Conservation (phyloP, 2,113 vertebrate genomes). For the Pavo muticus region DNA sequence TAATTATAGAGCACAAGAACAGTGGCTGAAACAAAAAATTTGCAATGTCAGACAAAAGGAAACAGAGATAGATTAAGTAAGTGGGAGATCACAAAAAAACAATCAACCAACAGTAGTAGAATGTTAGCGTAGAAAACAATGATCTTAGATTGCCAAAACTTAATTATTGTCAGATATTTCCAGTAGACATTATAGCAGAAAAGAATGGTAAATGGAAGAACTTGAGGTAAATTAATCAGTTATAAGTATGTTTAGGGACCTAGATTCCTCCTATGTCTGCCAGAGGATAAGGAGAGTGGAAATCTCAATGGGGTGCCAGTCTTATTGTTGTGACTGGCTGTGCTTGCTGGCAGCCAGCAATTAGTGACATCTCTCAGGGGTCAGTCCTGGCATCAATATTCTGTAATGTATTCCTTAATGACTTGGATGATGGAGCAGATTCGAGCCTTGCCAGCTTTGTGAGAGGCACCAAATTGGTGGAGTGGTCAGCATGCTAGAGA, state of each 20-base stretch:
- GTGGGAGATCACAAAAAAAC: neutral
- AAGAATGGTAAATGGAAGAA: neutral
- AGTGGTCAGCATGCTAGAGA: neutral
- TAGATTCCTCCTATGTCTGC: neutral
- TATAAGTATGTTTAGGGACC: neutral
- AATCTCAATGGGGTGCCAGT: neutral
- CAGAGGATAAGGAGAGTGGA: neutral
- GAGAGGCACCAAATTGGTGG: neutral
- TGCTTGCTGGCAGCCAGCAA: neutral
- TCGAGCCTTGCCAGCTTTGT: neutral
- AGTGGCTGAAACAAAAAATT: neutral
- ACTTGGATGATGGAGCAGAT: neutral
- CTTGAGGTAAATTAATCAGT: neutral
- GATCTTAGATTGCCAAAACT: neutral
- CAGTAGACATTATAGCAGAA: neutral
- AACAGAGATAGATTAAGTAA: neutral
- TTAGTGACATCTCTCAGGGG: neutral
- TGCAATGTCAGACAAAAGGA: neutral
- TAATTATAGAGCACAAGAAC: neutral
- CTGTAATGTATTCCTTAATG: neutral
- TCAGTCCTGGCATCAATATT: neutral
- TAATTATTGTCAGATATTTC: neutral
- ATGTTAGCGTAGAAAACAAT: neutral
- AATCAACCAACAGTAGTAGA: neutral
- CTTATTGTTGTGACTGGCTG: neutral